A percentile compares a stretch with the other conserved stretches of the same genome.
phyloP scores from a whole-genome alignment of 1,140 invertebrate species.

The Halyomorpha halys region DNA sequence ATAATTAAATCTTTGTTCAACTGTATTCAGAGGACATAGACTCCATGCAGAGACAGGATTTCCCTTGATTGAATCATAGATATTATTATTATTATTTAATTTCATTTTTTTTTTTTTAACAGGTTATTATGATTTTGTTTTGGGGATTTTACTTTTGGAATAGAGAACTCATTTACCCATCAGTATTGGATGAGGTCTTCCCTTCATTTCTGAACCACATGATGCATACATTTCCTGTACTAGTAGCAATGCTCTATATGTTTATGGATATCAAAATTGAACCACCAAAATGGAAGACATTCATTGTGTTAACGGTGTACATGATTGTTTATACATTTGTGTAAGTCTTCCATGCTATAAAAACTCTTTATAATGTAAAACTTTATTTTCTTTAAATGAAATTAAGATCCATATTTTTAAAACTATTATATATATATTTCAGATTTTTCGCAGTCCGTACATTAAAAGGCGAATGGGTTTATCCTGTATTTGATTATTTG shows the following conservation, averaged over 20 bases:
- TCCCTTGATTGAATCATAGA: background rate
- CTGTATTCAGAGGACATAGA: background rate
- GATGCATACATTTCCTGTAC: conserved; percentile 12
- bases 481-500: too few species aligned
- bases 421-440: too few species aligned
- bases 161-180: conserved; percentile 19
- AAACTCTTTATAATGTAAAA: too few species aligned
- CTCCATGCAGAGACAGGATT: background rate
- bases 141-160: conserved; percentile 14
- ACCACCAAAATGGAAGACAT: conserved; percentile 1
- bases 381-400: too few species aligned
- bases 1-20: too few species aligned
- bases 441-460: too few species aligned
- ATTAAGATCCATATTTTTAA: too few species aligned
- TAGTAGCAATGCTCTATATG: conserved; percentile 14
- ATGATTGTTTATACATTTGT: background rate
- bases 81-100: background rate
- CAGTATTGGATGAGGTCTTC: conserved; percentile 10
- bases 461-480: too few species aligned
- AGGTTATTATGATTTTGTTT: conserved; percentile 17
- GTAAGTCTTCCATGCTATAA: background rate
- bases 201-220: conserved; percentile 18
- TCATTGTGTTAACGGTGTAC: background rate
- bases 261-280: conserved; percentile 10
- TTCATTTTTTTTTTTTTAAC: conserved; percentile 4